Evolutionary conservation across 2,888 invertebrate species (phyloP).

Genomic region (Cylindroiulus punctatus): DNA sequence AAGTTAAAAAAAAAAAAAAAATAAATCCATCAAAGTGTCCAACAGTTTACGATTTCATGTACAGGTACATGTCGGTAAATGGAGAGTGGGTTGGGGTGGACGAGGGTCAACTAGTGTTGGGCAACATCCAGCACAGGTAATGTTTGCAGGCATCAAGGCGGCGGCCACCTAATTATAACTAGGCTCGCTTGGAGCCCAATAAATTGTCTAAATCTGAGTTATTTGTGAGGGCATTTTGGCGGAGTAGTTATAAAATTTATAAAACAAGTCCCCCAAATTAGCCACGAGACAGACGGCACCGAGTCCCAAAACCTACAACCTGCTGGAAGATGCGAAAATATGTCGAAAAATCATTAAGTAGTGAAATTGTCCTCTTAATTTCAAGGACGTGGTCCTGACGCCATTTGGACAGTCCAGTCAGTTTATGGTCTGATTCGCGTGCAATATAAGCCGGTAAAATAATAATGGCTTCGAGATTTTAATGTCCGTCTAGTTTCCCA

Average conservation of each 20-base stretch:
- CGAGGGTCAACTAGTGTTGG: not conserved
- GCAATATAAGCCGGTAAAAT: constrained; percentile 15
- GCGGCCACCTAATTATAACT: constrained; percentile 30
- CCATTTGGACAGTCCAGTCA: not conserved
- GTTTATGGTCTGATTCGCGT: not conserved
- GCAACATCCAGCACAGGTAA: not conserved
- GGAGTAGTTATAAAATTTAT: constrained; percentile 43
- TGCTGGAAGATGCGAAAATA: not conserved
- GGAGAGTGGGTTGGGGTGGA: not conserved
- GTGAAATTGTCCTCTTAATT: constrained; percentile 3
- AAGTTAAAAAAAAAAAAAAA: not conserved
- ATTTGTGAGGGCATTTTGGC: constrained; percentile 11
- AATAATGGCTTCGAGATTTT: constrained; percentile 3
- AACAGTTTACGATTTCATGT: not conserved
- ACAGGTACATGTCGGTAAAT: not conserved
- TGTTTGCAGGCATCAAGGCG: constrained; percentile 4
- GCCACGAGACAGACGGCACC: not conserved
- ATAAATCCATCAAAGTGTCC: not conserved
- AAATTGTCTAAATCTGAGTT: constrained; percentile 1
- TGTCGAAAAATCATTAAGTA: constrained; percentile 27
- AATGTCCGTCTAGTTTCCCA: not conserved
- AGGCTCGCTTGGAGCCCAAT: constrained; percentile 19
- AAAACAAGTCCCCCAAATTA: constrained; percentile 34
- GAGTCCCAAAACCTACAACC: constrained; percentile 8
- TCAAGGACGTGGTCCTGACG: constrained; percentile 40